Percentiles rank a stretch among this genome's conserved stretches.
Conservation (phyloP, 2,888 invertebrate genomes). For the Sinotaia quadrata region DNA sequence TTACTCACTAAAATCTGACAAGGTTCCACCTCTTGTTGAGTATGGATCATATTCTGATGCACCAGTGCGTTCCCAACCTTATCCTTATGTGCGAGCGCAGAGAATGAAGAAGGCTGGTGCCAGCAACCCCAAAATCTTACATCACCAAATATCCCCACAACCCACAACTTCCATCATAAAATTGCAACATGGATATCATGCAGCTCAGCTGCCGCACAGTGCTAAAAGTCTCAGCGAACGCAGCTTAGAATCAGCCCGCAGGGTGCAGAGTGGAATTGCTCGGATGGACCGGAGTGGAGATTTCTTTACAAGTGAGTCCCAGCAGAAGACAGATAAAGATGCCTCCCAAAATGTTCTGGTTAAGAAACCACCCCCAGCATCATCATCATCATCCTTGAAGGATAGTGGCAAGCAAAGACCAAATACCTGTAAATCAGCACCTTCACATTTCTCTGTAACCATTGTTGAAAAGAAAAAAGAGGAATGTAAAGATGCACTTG, state of each 20-base stretch:
- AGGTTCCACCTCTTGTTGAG: slow-evolving; percentile 67
- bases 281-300: not conserved
- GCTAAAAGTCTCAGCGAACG: slow-evolving; percentile 63
- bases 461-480: slow-evolving; percentile 50
- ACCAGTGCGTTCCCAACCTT: slow-evolving; percentile 65
- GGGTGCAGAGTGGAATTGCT: slow-evolving; percentile 50
- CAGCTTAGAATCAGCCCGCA: slow-evolving; percentile 56
- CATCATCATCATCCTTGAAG: slow-evolving; percentile 13
- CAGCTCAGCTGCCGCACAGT: slow-evolving; percentile 64
- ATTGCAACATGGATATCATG: slow-evolving; percentile 48
- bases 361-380: slow-evolving; percentile 43
- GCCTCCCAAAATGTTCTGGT: slow-evolving; percentile 19
- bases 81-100: slow-evolving; percentile 69
- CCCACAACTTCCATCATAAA: slow-evolving; percentile 4
- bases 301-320: slow-evolving; percentile 5
- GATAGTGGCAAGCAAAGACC: slow-evolving; percentile 44
- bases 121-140: slow-evolving; percentile 61
- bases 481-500: slow-evolving; percentile 45
- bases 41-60: slow-evolving; percentile 68
- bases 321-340: slow-evolving; percentile 1
- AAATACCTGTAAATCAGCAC: slow-evolving; percentile 38
- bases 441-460: slow-evolving; percentile 50
- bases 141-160: slow-evolving; percentile 37
- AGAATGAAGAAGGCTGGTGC: slow-evolving; percentile 69
- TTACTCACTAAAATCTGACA: slow-evolving; percentile 67